These are phyloP conservation scores for Quiscalus mexicanus DNA, from an alignment of 2,113 vertebrate species.

Conservation along the genomic window DNA sequence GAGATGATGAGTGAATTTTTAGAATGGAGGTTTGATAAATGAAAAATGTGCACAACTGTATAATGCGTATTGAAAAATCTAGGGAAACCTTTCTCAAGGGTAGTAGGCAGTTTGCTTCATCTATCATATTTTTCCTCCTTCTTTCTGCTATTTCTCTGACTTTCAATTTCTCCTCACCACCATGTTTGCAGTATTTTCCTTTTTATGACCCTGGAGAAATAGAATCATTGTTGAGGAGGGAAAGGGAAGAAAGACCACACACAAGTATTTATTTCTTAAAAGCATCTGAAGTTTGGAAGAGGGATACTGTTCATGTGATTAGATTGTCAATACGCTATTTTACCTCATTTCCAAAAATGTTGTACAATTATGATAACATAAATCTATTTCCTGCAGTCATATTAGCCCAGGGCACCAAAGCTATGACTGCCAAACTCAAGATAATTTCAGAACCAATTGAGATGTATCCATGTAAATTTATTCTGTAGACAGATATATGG, in stretches of 20 bases:
- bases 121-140: background rate
- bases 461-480: background rate
- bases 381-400: background rate
- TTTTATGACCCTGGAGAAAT: background rate
- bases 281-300: background rate
- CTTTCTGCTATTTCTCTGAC: background rate
- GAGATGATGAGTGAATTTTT: background rate
- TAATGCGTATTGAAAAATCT: background rate
- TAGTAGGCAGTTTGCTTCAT: background rate
- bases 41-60: background rate
- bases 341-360: background rate
- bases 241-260: background rate
- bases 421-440: background rate
- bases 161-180: background rate
- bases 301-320: background rate
- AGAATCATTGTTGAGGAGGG: background rate
- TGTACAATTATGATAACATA: background rate
- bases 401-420: background rate
- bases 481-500: background rate
- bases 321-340: slow-evolving; percentile 15
- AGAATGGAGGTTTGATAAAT: background rate
- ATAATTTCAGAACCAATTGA: background rate
- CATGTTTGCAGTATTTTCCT: background rate
- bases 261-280: background rate
- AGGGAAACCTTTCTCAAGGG: background rate